These are phyloP conservation scores for Drosophila kikkawai DNA, from an alignment of 1,140 invertebrate species.

Conservation along the genomic window DNA sequence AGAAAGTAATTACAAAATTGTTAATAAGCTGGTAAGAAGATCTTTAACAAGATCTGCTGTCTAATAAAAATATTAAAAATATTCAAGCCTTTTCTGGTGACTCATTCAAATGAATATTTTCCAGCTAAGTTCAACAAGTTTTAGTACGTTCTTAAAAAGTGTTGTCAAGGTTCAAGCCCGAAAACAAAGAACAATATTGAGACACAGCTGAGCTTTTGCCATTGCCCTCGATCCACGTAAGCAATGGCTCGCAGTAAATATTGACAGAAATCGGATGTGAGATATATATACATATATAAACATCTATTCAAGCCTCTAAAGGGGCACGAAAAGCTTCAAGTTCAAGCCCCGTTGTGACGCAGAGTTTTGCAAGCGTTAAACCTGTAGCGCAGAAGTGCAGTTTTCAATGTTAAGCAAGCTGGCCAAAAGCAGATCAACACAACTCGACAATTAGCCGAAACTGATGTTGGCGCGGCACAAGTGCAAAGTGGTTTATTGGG, in stretches of 20 bases:
- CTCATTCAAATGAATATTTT: not conserved
- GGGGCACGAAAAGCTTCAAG: constrained; percentile 53
- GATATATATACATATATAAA: constrained; percentile 1
- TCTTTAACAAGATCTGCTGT: too few species aligned
- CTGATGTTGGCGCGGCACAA: constrained; percentile 14
- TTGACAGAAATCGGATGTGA: constrained; percentile 22
- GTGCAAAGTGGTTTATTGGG: constrained; percentile 61
- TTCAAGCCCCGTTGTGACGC: constrained; percentile 37
- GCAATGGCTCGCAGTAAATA: constrained; percentile 18
- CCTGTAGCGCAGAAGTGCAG: constrained; percentile 31
- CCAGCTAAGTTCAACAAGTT: constrained; percentile 23
- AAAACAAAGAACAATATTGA: constrained; percentile 37
- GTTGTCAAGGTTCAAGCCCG: constrained; percentile 21
- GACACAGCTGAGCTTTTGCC: constrained; percentile 15
- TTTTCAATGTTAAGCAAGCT: constrained; percentile 64
- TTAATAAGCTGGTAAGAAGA: not conserved
- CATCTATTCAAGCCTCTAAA: not conserved
- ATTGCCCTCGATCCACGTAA: constrained; percentile 13
- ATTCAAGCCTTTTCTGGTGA: not conserved
- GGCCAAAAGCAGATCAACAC: constrained; percentile 29
- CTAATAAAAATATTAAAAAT: too few species aligned
- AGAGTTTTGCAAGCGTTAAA: constrained; percentile 40
- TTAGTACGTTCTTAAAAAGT: constrained; percentile 12
- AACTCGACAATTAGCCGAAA: constrained; percentile 46
- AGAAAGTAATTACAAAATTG: not conserved